Base-by-base conservation (phyloP, 30 jellyfish, hydroid and myxozoan species). In the Clytia hemisphaerica region DNA sequence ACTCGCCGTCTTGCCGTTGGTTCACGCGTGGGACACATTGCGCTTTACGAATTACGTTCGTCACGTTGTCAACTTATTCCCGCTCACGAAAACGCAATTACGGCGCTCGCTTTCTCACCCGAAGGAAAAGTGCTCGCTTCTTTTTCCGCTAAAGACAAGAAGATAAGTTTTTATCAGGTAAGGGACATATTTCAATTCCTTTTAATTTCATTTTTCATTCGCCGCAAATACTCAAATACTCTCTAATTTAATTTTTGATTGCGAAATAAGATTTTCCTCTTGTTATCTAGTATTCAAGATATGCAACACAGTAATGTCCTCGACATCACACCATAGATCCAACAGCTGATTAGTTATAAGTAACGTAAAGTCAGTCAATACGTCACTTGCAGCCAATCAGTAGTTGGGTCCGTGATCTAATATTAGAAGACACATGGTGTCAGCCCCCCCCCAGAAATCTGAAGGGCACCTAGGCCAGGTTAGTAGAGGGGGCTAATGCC, bases 1-100 rank as follows among this genome's bases (percentile, higher is more conserved):
- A 79, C 97, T 4, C 94, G 94, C 29, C 97, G 97, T 42, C 57
- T 92, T 18, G 99, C 96, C 15, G 95, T 92, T 83, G 99, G 99
- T 5, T 82, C 95, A 21, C 84, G 93, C 4, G n/a, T 76, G 0
- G 99, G 99, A 32, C 94, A 83, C 47, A 77, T 92, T 61, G 99
- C 96, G 4, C 73, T 92, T 15, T 92, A 92, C 45, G 99, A 92
- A 15, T 53, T 92, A 18, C 87, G 99, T 7, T 82, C 95, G 5
- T 83, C 95, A 0, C 61, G 95, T 47, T 92, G 95, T 54, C 95
- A 79, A 61, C 38, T 92, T 26, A 78, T 92, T 42, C 93, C 93
- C 0, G 96, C 95, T 16, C 96, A 92, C 50, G 50, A 78, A 2
- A 50, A 83, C 2, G 51, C 95, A 5, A 74, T 92, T 50, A 80